Evolutionary conservation across 1,140 invertebrate species (phyloP), one percentile per base, ranked within the genome.

Genomic region (Zaprionus davidi): DNA sequence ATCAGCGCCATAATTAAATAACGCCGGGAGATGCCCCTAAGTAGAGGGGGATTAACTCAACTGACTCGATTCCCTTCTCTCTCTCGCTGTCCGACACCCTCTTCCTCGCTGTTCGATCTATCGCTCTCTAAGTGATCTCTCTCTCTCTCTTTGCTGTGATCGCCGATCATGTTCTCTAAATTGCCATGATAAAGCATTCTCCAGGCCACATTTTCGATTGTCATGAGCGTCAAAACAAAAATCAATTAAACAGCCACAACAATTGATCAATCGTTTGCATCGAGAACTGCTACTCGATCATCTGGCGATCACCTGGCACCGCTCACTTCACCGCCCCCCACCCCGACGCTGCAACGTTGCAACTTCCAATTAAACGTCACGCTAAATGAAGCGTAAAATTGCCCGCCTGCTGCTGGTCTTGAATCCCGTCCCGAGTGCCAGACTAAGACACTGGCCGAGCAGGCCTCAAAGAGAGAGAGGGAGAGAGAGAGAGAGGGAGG

Each of bases 1-100:
- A 92, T 92, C 90, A 92, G 90, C 90, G 82, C 79, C 86, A 91
- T 92, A 92, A 92, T 92, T 92, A 92, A 92, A 92, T 91, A 92
- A 79, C 90, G 87, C 90, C 86, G 82, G 90, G 83, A 90, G 90
- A 90, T 71, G 75, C 64, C 49, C 31, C 46, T 13, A 63, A 49
- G 11, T 46, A n/a, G 41, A 34, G 13, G 44, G 70, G 38, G 7
- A 53, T 20, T 24, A 56, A 46, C 46, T 49, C 22, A 66, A 53
- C 28, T 44, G 36, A 38, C 12, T 38, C 13, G 36, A 38, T 38
- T 38, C 36, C 36, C 13, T 34, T 9, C 12, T 24, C 53, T 60
- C 53, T 60, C 41, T 70, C 34, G n/a, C 11, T 55, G 3, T 49
- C 20, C 49, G 53, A 20, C 22, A 3, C 20, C 13, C 26, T 36